phyloP scores from a whole-genome alignment of 2,113 vertebrate species.

The Perognathus longimembris region DNA sequence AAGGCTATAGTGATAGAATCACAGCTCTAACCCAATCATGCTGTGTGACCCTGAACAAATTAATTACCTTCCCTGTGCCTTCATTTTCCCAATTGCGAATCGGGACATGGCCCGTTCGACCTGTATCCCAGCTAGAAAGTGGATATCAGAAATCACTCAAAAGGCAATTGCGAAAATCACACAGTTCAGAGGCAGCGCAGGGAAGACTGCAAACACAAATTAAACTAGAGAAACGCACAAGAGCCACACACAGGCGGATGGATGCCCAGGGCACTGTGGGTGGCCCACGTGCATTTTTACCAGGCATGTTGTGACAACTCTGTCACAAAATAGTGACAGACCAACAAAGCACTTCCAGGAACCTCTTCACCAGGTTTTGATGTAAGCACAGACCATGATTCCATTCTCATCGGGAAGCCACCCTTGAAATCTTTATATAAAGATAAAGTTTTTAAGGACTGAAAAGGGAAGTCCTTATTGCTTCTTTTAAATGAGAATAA shows the following conservation, averaged over 20 bases:
- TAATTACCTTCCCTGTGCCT: conserved; percentile 69
- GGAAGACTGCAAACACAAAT: neutral
- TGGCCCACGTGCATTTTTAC: neutral
- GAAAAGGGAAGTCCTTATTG: conserved; percentile 40
- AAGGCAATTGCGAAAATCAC: conserved; percentile 12
- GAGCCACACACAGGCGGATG: neutral
- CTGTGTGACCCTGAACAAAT: conserved; percentile 68
- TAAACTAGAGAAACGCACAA: neutral
- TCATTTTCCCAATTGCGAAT: conserved; percentile 56
- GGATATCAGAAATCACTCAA: conserved; percentile 36
- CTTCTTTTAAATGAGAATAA: conserved; percentile 19
- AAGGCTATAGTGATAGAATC: conserved; percentile 24
- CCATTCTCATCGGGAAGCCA: neutral
- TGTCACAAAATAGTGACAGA: neutral
- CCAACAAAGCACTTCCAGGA: neutral
- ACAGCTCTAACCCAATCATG: neutral
- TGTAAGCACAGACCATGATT: conserved; percentile 10
- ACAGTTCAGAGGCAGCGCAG: conserved; percentile 38
- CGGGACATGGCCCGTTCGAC: neutral
- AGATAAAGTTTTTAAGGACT: conserved; percentile 59
- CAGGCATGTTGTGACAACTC: neutral
- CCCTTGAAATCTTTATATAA: conserved; percentile 26
- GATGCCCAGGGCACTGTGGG: rapidly evolving
- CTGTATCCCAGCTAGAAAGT: conserved; percentile 55
- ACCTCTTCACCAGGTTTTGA: neutral